Percentiles rank a stretch among this genome's conserved stretches.
These are phyloP conservation scores for Mastigias papua DNA, from an alignment of 30 jellyfish, hydroid and myxozoan genomes.

Conservation along the genomic window DNA sequence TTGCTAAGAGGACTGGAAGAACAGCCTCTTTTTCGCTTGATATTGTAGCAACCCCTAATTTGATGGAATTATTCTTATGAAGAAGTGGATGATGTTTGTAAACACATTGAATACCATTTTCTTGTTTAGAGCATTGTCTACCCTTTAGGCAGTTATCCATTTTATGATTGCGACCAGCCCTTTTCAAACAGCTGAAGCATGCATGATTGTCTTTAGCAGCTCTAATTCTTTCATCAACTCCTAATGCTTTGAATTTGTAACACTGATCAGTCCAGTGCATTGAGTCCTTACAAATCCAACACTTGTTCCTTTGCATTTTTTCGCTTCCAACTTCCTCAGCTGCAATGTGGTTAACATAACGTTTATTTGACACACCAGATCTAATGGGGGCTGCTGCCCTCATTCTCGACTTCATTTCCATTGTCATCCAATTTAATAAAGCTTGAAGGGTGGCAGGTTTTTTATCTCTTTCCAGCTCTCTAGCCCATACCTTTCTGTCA, in stretches of 20 bases:
- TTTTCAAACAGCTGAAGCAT: constrained; percentile 69
- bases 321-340: constrained; percentile 47
- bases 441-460: constrained; percentile 44
- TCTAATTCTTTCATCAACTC: constrained; percentile 46
- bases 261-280: constrained; percentile 69
- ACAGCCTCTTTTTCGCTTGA: constrained; percentile 40
- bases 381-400: constrained; percentile 72
- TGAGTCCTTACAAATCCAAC: constrained; percentile 66
- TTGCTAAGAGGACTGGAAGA: constrained; percentile 59
- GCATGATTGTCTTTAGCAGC: constrained; percentile 57
- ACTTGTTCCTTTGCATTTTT: constrained; percentile 51
- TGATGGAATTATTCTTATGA: constrained; percentile 32
- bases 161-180: constrained; percentile 53
- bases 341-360: constrained; percentile 35
- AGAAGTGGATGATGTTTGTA: constrained; percentile 52
- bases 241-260: constrained; percentile 48
- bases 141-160: constrained; percentile 51
- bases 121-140: constrained; percentile 28
- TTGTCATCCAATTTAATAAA: constrained; percentile 64
- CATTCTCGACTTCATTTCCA: constrained; percentile 68
- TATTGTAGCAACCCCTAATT: constrained; percentile 59
- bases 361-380: constrained; percentile 39
- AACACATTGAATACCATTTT: constrained; percentile 47
- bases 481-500: constrained; percentile 65
- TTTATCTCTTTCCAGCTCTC: constrained; percentile 42